These are phyloP conservation scores for Dryomyza anilis DNA, from an alignment of 2,888 invertebrate genomes.

Conservation along the genomic window DNA sequence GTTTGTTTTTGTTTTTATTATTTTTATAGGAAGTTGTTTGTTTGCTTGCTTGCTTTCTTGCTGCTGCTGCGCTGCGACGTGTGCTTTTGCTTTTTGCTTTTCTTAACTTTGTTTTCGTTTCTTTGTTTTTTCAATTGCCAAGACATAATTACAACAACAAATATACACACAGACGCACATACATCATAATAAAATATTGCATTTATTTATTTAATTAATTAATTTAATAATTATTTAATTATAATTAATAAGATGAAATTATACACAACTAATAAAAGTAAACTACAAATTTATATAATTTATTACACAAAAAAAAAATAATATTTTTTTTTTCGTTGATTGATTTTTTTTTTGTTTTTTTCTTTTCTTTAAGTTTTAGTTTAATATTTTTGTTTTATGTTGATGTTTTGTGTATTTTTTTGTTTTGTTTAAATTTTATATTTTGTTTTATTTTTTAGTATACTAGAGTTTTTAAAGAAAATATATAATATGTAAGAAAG, in stretches of 20 bases:
- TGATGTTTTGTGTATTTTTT: neutral
- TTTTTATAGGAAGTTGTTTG: conserved; percentile 2
- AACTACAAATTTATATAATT: conserved; percentile 32
- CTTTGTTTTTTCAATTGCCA: neutral
- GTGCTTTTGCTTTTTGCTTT: conserved; percentile 1
- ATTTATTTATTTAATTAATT: conserved; percentile 13
- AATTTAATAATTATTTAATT: conserved; percentile 26
- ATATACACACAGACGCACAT: conserved; percentile 8
- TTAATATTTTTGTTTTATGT: neutral
- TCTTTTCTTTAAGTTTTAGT: conserved; percentile 4
- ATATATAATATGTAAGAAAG: conserved; percentile 40
- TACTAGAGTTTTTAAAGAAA: conserved; percentile 22
- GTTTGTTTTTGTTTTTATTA: neutral
- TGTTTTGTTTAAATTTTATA: conserved; percentile 1
- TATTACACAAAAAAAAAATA: conserved; percentile 29
- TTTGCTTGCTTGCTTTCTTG: neutral
- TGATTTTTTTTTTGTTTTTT: neutral
- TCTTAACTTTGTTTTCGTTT: neutral
- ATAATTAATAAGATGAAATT: conserved; percentile 22
- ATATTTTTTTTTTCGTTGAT: conserved; percentile 10
- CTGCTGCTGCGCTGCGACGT: conserved; percentile 3
- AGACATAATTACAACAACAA: conserved; percentile 8
- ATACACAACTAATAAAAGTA: conserved; percentile 30
- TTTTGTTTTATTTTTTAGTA: conserved; percentile 21
- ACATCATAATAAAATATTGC: neutral